phyloP scores from a whole-genome alignment of 2,113 vertebrate genomes.

The Laticauda colubrina region DNA sequence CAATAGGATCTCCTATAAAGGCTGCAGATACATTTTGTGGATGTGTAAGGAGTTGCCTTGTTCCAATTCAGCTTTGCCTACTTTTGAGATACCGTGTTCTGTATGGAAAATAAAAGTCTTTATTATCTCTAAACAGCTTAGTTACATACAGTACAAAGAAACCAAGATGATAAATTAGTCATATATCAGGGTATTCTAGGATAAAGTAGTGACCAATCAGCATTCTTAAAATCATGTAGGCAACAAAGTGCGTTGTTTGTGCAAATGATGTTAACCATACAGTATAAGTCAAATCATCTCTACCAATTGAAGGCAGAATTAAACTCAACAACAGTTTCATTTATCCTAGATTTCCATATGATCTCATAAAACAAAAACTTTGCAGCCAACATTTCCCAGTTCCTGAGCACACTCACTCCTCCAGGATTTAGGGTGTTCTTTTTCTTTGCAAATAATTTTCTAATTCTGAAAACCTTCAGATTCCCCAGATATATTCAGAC shows the following conservation, averaged over 20 bases:
- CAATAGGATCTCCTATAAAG: not conserved
- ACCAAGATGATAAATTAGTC: not conserved
- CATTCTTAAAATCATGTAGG: not conserved
- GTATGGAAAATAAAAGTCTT: not conserved
- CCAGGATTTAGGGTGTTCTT: not conserved
- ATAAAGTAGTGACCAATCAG: not conserved
- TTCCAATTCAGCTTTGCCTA: not conserved
- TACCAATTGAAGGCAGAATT: not conserved
- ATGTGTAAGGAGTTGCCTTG: not conserved
- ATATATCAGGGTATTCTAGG: not conserved
- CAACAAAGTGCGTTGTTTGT: not conserved
- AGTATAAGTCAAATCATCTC: not conserved
- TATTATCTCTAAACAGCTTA: not conserved
- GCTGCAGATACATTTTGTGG: not conserved
- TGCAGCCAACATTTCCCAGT: not conserved
- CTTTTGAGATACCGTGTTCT: not conserved
- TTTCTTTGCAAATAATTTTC: too few species aligned
- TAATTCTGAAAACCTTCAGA: not conserved
- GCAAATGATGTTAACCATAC: not conserved
- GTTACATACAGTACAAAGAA: not conserved
- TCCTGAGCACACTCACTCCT: not conserved
- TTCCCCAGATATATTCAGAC: not conserved
- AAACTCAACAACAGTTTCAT: not conserved
- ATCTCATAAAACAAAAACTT: not conserved
- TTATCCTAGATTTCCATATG: not conserved